Conservation (phyloP, 1,140 invertebrate genomes). For the Phymastichus coffea region DNA sequence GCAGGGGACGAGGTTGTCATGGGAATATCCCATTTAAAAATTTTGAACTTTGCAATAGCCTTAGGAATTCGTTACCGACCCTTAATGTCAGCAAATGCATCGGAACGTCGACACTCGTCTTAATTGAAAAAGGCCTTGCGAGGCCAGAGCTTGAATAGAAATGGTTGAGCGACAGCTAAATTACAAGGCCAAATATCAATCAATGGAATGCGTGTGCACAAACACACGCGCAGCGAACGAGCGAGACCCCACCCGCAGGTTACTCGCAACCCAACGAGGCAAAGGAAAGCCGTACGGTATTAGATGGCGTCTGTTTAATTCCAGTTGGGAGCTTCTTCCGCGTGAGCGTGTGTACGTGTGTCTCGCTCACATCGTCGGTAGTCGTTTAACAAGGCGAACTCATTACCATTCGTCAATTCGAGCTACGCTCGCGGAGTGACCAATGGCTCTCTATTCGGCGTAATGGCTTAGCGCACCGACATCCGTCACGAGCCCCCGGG, state of each 20-base stretch:
- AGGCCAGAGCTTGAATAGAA: no score
- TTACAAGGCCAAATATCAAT: conserved; percentile 26
- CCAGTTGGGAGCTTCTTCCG: conserved; percentile 34
- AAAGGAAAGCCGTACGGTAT: no score
- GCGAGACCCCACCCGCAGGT: conserved; percentile 15
- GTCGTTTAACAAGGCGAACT: conserved; percentile 57
- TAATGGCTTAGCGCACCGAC: conserved; percentile 54
- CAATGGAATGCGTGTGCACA: no score
- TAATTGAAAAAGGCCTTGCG: no score
- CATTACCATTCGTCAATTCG: conserved; percentile 60
- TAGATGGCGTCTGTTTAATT: conserved; percentile 42
- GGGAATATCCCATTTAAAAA: no score
- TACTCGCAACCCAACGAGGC: conserved; percentile 3
- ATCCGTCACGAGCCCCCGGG: conserved; percentile 46
- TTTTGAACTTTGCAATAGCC: no score
- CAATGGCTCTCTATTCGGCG: conserved; percentile 56
- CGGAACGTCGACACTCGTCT: no score
- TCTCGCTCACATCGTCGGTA: conserved; percentile 28
- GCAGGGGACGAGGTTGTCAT: no score
- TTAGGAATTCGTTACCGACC: no score
- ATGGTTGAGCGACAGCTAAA: no score
- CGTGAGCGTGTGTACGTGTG: no score
- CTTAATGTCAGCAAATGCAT: no score
- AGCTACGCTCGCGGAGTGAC: conserved; percentile 54
- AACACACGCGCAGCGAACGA: neutral